Conservation (phyloP, 2,113 vertebrate genomes). For the Mobula hypostoma region DNA sequence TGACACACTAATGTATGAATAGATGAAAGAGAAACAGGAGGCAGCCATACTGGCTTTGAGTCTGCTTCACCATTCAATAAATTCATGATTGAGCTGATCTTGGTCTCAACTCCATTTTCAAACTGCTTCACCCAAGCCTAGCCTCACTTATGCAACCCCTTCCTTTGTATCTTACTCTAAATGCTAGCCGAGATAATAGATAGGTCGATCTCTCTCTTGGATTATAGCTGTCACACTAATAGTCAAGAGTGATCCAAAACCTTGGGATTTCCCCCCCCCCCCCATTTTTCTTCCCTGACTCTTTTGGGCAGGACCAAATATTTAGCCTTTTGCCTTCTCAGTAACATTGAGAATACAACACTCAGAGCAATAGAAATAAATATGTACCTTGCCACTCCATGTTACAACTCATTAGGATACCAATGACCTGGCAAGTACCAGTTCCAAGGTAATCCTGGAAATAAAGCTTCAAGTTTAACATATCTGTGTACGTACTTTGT, state of each 20-base stretch:
- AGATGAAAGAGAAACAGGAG: too few relatives aligned
- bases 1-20: not conserved
- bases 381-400: not conserved
- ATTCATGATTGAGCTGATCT: too few relatives aligned
- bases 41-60: too few relatives aligned
- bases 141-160: not conserved
- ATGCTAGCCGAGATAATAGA: not conserved
- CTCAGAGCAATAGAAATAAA: not conserved
- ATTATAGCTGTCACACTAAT: not conserved
- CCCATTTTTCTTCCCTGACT: not conserved
- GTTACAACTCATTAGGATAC: not conserved
- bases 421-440: not conserved
- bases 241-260: not conserved
- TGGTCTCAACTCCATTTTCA: too few relatives aligned
- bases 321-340: not conserved
- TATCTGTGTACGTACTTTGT: constrained; percentile 53
- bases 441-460: not conserved
- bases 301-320: not conserved
- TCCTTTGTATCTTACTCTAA: not conserved
- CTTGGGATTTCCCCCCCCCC: not conserved
- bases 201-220: not conserved
- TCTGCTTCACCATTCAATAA: too few relatives aligned
- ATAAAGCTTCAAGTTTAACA: not conserved
- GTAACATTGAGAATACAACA: not conserved
- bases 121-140: too few relatives aligned